phyloP scores from a whole-genome alignment of 2,888 invertebrate species.

The Gnatocerus cornutus region DNA sequence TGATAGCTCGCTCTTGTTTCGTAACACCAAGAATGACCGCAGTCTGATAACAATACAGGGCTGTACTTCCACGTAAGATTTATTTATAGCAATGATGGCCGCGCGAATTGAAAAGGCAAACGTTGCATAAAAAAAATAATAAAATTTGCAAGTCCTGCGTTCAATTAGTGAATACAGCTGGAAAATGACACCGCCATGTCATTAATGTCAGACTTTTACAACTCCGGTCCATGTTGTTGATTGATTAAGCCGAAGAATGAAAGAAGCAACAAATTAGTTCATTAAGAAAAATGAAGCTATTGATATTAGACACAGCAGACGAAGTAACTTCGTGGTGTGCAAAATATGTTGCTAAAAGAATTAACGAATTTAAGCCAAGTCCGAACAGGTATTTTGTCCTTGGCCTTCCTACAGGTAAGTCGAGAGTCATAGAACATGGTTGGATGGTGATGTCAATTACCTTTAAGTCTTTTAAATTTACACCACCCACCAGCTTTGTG shows the following conservation, averaged over 20 bases:
- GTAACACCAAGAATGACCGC: constrained; percentile 4
- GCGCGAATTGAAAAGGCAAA: neutral
- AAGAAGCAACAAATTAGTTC: constrained; percentile 17
- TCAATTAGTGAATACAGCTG: neutral
- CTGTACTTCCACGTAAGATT: constrained; percentile 29
- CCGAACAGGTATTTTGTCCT: constrained; percentile 88
- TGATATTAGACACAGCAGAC: constrained; percentile 86
- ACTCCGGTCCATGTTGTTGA: constrained; percentile 24
- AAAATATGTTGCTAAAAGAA: constrained; percentile 89
- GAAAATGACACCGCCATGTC: neutral
- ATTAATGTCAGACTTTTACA: constrained; percentile 16
- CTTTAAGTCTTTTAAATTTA: constrained; percentile 31
- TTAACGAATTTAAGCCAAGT: constrained; percentile 88
- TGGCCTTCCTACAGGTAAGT: constrained; percentile 89
- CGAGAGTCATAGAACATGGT: constrained; percentile 28
- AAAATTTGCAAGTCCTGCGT: constrained; percentile 2
- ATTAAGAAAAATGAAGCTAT: constrained; percentile 80
- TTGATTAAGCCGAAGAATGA: neutral
- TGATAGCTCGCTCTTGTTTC: constrained; percentile 8
- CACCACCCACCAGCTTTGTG: constrained; percentile 39
- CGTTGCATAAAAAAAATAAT: neutral
- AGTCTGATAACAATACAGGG: constrained; percentile 21
- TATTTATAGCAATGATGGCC: constrained; percentile 33
- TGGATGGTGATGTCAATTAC: constrained; percentile 42
- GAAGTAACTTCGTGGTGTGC: constrained; percentile 94